These are phyloP conservation scores for Vidua chalybeata DNA, from an alignment of 2,113 vertebrate species.

Conservation along the genomic window DNA sequence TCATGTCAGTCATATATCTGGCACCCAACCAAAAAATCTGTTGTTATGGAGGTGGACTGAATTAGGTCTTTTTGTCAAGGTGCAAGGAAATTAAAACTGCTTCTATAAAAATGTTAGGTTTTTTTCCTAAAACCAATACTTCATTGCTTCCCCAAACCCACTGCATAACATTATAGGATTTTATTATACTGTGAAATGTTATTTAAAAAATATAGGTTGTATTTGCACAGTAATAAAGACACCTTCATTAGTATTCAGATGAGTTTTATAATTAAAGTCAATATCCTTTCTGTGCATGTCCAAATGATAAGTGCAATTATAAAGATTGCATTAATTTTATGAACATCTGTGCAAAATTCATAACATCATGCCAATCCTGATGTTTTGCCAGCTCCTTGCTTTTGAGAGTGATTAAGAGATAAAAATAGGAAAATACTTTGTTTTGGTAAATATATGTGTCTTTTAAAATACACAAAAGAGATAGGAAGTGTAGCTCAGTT, in stretches of 20 bases:
- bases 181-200: neutral
- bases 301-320: slow-evolving; percentile 24
- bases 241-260: slow-evolving; percentile 21
- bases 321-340: slow-evolving; percentile 34
- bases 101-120: neutral
- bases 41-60: neutral
- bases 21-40: neutral
- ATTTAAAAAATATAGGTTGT: neutral
- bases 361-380: neutral
- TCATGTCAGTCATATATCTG: neutral
- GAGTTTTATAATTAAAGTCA: slow-evolving; percentile 14
- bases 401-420: neutral
- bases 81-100: neutral
- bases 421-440: neutral
- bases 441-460: neutral
- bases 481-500: neutral
- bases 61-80: neutral
- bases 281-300: slow-evolving; percentile 8
- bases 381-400: neutral
- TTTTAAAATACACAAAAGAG: neutral
- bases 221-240: neutral
- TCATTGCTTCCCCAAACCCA: neutral
- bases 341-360: slow-evolving; percentile 19
- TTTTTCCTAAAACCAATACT: neutral
- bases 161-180: neutral